phyloP scores from a whole-genome alignment of 2,888 invertebrate species.

The Caenorhabditis afra region DNA sequence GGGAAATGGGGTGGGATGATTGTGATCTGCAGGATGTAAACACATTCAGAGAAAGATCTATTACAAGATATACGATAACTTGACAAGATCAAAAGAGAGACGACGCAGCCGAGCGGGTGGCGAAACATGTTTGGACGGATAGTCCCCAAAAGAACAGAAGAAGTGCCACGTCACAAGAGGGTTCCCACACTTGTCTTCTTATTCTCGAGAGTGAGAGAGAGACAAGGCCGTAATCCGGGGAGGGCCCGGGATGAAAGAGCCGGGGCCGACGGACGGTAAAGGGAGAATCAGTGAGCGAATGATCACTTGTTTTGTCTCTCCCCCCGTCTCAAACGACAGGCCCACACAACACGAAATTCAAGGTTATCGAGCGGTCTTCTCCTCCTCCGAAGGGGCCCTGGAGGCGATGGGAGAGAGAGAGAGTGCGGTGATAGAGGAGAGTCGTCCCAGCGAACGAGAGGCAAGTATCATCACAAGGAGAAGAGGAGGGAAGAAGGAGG shows the following conservation, averaged over 20 bases:
- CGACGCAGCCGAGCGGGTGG: background rate
- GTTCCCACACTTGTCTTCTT: background rate
- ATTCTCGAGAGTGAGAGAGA: too few species aligned
- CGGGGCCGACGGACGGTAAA: background rate
- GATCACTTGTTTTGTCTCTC: background rate
- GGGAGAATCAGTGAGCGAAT: constrained; percentile 5
- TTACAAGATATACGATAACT: constrained; percentile 23
- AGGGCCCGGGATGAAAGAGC: constrained; percentile 4
- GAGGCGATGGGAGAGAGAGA: background rate
- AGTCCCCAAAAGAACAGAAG: background rate
- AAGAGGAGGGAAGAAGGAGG: background rate
- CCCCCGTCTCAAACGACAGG: constrained; percentile 1
- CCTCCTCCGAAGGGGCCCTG: constrained; percentile 21
- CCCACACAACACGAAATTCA: constrained; percentile 40
- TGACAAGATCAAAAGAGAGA: constrained; percentile 8
- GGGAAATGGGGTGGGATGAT: constrained; percentile 4
- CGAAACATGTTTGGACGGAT: constrained; percentile 6
- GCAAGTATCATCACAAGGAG: constrained; percentile 41
- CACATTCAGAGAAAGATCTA: constrained; percentile 17
- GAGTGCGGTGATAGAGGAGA: constrained; percentile 13
- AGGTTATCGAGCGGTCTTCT: constrained; percentile 55
- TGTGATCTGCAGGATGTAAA: constrained; percentile 20
- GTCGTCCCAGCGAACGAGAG: background rate
- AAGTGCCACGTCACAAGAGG: background rate
- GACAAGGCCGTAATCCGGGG: background rate